Base-by-base conservation (phyloP, 2,888 invertebrate species). In the Drosophila quinaria region DNA sequence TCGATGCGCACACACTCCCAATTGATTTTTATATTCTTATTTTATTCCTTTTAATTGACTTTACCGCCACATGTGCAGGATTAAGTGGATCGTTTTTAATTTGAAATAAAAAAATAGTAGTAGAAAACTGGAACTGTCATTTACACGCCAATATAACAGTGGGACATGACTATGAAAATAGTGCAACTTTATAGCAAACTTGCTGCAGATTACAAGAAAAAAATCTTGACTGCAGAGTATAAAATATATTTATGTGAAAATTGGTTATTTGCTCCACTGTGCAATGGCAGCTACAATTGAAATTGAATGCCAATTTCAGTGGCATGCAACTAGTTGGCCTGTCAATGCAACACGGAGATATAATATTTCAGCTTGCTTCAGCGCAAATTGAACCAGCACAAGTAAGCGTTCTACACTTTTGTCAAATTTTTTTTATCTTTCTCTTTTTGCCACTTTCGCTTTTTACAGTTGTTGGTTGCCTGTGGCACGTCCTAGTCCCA, bases 241-340 rank as follows among this genome's bases (percentile, higher is more conserved):
- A 29, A 47, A 15, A 29, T 4, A 1, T 13, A 13, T 15, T 10
- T 31, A 11, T 17, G 6, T 2, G 1, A 11, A 9, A 4, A 13
- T 17, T 0, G n/a, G 4, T 9, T 0, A 1, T 10, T n/a, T 33
- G 17, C n/a, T 11, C 42, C 64, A 64, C 50, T 19, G 58, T 64
- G 42, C 37, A 25, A 15, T 49, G 70, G 55, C 70, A 64, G 69
- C 64, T 70, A 70, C 88, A 81, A 74, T 87, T 80, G 73, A 81
- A 86, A 82, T 83, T 70, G 83, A 88, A 86, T 80, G 68, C 63
- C 84, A 74, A 74, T 88, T 82, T 80, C 50, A 78, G 70, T 88
- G 83, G 72, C 82, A 66, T 75, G 83, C 83, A 88, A 88, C 89
- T 86, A 83, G 89, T 88, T 86, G 70, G 65, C 33, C 89, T 87